Evolutionary conservation across 1,140 invertebrate genomes (phyloP), one percentile per base, ranked within the genome.

Genomic region (Heterodera schachtii): DNA sequence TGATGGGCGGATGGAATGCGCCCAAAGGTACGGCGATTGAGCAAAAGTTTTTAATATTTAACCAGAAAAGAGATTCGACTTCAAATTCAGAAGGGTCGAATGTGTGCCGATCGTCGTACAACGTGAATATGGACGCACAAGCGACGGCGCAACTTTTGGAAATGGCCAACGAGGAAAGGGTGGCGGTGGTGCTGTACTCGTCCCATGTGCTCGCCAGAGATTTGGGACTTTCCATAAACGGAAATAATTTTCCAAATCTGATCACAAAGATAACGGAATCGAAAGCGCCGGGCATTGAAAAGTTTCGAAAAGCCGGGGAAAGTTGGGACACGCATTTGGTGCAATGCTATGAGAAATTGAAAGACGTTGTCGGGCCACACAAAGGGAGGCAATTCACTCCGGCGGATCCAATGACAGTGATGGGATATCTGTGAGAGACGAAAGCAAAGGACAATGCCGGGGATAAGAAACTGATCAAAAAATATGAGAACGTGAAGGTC

Each of bases 1-100:
- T 76, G 66, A 76, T 76, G 75, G 75, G 75, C 5, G 75, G 75
- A 44, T 76, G 75, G 75, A 31, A 44, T 16, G 6, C 11, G 43
- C 19, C 13, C n/a, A 52, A 64, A 64, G 57, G 11, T 52, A 52
- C 49, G 57, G 57, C 11, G 49, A 52, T 6, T 52, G 31, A 31
- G 31, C 31, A 31, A 31, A 31, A 0, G 31, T 31, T 31, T 31
- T 31, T 31, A 31, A 31, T 31, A 31, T 31, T 31, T 31, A 31
- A 31, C 31, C 1, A 0, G 31, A 31, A 31, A 31, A 31, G 31
- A 0, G 1, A 31, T 31, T 31, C 31, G 52, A 52, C 5, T 16
- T 52, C 52, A 16, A 31, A 31, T 31, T 31, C 31, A 31, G 31
- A 31, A 52, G 16, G 46, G 16, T 52, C 74, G 19, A 13, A 1